Base-by-base conservation (phyloP, 1,140 invertebrate genomes). In the Heliconius hermathena region DNA sequence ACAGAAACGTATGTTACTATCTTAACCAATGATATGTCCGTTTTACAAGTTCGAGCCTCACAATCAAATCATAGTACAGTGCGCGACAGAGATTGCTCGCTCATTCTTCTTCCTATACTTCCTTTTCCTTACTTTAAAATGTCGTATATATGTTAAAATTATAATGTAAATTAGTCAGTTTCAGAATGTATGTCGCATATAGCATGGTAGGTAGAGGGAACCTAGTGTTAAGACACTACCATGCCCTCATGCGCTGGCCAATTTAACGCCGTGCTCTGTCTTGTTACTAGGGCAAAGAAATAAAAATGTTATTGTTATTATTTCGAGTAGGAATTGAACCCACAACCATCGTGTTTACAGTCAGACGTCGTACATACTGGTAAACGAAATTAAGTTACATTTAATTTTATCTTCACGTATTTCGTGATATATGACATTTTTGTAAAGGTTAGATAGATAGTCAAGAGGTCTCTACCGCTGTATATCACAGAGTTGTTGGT, bases 401-500 rank as follows among this genome's bases (percentile, higher is more conserved):
- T n/a, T 54, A 52, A 16, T 46, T 46, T 46, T 8, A 52, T 20
- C 6, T 52, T 2, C 18, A 16, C 13, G 6, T 36, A 36, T 36
- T 36, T 36, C 33, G 33, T 3, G 9, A 29, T 26, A 66, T 66
- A 66, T 26, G 60, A 66, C 60, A 66, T 66, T 66, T 29, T 29
- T 13, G 13, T 26, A 66, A 57, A n/a, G 41, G 4, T 16, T 5
- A 46, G 6, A 20, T 54, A n/a, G 3, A 54, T 20, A 13, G 4
- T 8, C 5, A 52, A 20, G 18, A 52, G 20, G 8, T 66, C 16
- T 66, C 88, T 93, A 93, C 82, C 92, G 90, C 83, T 91, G 89
- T 52, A 93, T 94, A 92, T 91, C 91, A 91, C 91, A 93, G 86
- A 89, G 73, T 77, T 81, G 82, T 74, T 81, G 86, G 86, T 73